phyloP scores from a whole-genome alignment of 2,888 invertebrate genomes.

The Athalia cordata region DNA sequence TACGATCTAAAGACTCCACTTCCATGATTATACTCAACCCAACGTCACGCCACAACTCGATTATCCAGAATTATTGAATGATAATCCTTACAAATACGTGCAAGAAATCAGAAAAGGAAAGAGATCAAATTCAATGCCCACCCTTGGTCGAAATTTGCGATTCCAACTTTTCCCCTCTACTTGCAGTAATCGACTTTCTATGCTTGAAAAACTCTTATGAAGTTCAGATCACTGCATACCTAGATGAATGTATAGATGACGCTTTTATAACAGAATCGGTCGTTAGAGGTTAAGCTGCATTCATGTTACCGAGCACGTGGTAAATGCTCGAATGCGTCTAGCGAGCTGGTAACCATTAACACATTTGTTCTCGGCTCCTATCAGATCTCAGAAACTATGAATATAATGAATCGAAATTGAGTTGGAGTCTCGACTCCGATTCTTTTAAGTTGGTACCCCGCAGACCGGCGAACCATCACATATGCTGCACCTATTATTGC shows the following conservation, averaged over 20 bases:
- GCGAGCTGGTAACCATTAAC: conserved; percentile 58
- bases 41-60: conserved; percentile 38
- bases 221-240: background rate
- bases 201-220: background rate
- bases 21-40: conserved; percentile 9
- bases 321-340: conserved; percentile 56
- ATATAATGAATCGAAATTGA: conserved; percentile 45
- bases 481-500: background rate
- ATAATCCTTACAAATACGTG: conserved; percentile 15
- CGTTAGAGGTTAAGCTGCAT: background rate
- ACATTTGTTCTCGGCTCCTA: conserved; percentile 58
- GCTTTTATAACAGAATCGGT: conserved; percentile 4
- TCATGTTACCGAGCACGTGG: conserved; percentile 45
- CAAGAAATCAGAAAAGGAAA: conserved; percentile 3
- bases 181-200: background rate
- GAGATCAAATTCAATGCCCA: background rate
- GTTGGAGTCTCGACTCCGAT: conserved; percentile 9
- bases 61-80: conserved; percentile 37
- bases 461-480: conserved; percentile 2
- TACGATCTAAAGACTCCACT: conserved; percentile 7
- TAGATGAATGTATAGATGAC: background rate
- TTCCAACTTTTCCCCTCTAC: background rate
- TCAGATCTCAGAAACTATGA: conserved; percentile 54
- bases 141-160: background rate
- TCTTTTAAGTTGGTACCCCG: background rate